These are phyloP conservation scores for Polydrusus cervinus DNA, from an alignment of 2,888 invertebrate species.

Conservation along the genomic window DNA sequence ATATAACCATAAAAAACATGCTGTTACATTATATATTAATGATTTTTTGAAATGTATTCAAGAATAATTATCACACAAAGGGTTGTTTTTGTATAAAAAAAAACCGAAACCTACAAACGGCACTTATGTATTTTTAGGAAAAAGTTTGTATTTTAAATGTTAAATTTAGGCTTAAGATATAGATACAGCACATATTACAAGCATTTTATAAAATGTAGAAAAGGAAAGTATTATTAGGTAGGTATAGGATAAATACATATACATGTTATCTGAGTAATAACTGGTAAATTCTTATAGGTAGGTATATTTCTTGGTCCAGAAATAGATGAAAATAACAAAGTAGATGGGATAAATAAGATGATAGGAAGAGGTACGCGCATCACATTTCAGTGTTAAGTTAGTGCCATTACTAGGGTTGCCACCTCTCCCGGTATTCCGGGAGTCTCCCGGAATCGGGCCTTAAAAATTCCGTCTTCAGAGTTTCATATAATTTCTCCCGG, in stretches of 20 bases:
- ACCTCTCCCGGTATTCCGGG: no score
- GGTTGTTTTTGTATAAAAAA: no score
- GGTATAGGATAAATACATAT: not conserved
- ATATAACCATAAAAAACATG: no score
- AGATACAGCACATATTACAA: not conserved
- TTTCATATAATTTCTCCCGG: no score
- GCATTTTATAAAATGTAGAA: not conserved
- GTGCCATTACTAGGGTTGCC: no score
- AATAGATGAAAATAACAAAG: slow-evolving; percentile 26
- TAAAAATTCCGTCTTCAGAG: no score
- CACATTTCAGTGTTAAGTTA: not conserved
- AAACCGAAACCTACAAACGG: no score
- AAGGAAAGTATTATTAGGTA: not conserved
- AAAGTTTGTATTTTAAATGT: slow-evolving; percentile 6
- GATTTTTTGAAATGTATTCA: no score
- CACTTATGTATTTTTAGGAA: no score
- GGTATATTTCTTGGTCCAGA: slow-evolving; percentile 26
- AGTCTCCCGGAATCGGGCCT: no score
- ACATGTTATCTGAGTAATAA: not conserved
- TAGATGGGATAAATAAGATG: not conserved
- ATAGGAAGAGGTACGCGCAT: slow-evolving; percentile 1
- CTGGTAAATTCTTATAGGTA: slow-evolving; percentile 30
- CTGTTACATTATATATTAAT: no score
- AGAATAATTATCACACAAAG: no score
- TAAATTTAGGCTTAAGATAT: not conserved